These are phyloP conservation scores for Pilophorus perplexus DNA, from an alignment of 2,888 invertebrate genomes.

Conservation along the genomic window DNA sequence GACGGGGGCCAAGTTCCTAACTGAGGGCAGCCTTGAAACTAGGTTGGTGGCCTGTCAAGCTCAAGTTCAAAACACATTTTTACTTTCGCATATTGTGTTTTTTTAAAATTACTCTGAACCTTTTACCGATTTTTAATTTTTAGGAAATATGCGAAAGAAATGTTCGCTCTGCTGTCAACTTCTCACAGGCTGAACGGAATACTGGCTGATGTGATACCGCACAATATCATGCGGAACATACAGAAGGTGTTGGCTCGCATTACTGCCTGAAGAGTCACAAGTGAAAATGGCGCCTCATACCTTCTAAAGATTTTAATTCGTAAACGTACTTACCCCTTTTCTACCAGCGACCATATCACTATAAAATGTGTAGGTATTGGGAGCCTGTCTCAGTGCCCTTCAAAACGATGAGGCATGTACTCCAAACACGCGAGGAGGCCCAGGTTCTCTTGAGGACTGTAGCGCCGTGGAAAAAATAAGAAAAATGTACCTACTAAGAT, in stretches of 20 bases:
- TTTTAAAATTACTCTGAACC: no score
- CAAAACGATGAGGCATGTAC: no score
- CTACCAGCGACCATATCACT: no score
- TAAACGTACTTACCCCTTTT: background rate
- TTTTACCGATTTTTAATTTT: background rate
- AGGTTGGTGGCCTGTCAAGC: conserved; percentile 59
- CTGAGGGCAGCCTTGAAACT: conserved; percentile 83
- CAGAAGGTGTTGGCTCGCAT: conserved; percentile 60
- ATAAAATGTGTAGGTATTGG: no score
- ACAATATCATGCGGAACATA: conserved; percentile 75
- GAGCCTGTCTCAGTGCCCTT: no score
- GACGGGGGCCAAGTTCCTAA: conserved; percentile 76
- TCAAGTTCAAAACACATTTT: no score
- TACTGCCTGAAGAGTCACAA: conserved; percentile 1
- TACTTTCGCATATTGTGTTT: no score
- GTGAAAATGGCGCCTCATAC: background rate
- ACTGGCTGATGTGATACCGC: conserved; percentile 75
- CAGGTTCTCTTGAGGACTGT: no score
- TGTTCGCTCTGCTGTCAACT: conserved; percentile 69
- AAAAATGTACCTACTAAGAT: no score
- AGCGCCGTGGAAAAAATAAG: no score
- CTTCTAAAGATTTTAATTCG: background rate
- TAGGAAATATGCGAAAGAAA: conserved; percentile 70
- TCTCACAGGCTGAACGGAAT: conserved; percentile 74
- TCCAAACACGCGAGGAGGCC: no score